A percentile compares a stretch with the other conserved stretches of the same genome.
These are phyloP conservation scores for Eubasilissa splendida DNA, from an alignment of 2,888 invertebrate species.

Conservation along the genomic window DNA sequence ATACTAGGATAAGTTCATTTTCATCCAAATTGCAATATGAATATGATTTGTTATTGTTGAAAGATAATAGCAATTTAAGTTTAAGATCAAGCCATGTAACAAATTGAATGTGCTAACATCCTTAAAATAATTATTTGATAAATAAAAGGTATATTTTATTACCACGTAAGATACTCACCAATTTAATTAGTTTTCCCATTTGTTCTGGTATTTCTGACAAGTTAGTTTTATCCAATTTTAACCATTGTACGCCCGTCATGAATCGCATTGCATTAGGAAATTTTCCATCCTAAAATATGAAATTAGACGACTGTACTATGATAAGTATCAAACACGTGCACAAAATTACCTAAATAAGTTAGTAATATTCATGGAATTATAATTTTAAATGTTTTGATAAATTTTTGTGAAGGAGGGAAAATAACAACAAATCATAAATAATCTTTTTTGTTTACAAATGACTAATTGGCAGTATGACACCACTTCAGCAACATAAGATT, in stretches of 20 bases:
- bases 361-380: not conserved
- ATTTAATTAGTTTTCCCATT: slow-evolving; percentile 92
- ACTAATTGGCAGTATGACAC: slow-evolving; percentile 20
- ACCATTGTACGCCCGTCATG: slow-evolving; percentile 98
- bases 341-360: not conserved
- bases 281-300: slow-evolving; percentile 79
- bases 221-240: slow-evolving; percentile 92
- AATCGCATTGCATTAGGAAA: slow-evolving; percentile 93
- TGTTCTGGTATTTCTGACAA: slow-evolving; percentile 92
- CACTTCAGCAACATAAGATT: slow-evolving; percentile 28
- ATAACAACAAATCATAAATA: slow-evolving; percentile 15
- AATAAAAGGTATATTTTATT: no score
- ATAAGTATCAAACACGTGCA: slow-evolving; percentile 13
- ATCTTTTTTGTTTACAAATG: slow-evolving; percentile 28
- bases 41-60: no score
- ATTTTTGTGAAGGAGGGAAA: not conserved
- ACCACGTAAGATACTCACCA: slow-evolving; percentile 72
- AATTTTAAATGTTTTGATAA: no score
- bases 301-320: not conserved
- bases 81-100: no score
- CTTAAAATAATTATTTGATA: no score
- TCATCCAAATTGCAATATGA: no score
- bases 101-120: no score
- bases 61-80: no score
- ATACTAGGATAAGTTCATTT: no score